Percentiles rank a stretch among this genome's conserved stretches.
Conservation (phyloP, 2,888 invertebrate genomes). For the Ormyrus rosae region DNA sequence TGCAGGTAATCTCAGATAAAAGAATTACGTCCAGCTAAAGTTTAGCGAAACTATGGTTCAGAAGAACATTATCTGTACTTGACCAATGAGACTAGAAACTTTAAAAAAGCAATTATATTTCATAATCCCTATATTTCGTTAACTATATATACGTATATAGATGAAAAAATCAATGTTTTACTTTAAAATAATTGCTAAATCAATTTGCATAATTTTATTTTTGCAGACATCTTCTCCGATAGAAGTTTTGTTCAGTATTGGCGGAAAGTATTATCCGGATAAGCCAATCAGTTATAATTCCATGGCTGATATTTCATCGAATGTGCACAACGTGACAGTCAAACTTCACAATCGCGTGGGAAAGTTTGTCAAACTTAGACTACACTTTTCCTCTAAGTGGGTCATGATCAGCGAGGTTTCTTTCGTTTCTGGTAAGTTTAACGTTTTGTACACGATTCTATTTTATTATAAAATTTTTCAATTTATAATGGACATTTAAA, state of each 20-base stretch:
- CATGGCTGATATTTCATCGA: conserved; percentile 86
- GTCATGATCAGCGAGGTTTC: conserved; percentile 92
- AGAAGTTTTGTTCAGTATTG: conserved; percentile 87
- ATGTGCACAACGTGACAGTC: conserved; percentile 88
- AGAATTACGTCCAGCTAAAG: too few species aligned
- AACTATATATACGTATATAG: too few species aligned
- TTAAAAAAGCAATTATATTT: too few species aligned
- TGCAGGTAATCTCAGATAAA: too few species aligned
- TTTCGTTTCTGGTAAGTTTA: conserved; percentile 85
- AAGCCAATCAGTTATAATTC: conserved; percentile 86
- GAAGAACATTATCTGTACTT: too few species aligned
- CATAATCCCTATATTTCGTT: too few species aligned
- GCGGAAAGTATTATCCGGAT: conserved; percentile 86
- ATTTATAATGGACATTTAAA: too few species aligned
- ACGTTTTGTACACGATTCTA: not conserved
- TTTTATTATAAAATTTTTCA: not conserved
- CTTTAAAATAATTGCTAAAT: too few species aligned
- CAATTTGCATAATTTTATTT: conserved; percentile 6
- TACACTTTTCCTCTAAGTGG: conserved; percentile 90
- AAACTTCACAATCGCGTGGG: conserved; percentile 89
- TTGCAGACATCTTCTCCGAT: conserved; percentile 87
- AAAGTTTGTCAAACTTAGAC: conserved; percentile 85
- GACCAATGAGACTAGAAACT: too few species aligned
- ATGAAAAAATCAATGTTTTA: too few species aligned
- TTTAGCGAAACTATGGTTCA: too few species aligned